A percentile compares a stretch with the other conserved stretches of the same genome.
These are phyloP conservation scores for Amphiprion clarkii DNA, from an alignment of 2,797 vertebrate species.

Conservation along the genomic window DNA sequence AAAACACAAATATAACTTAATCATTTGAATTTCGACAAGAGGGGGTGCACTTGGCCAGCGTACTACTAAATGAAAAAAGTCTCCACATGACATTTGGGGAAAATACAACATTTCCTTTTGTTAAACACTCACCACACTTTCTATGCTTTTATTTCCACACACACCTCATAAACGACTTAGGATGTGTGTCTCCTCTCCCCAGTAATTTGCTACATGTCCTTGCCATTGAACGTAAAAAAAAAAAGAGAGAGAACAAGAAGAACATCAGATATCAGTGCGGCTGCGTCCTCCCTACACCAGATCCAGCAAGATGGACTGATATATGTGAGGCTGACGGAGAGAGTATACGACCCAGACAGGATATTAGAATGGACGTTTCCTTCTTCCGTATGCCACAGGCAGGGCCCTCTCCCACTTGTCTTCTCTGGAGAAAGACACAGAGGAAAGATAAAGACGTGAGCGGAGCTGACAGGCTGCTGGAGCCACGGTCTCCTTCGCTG, in stretches of 20 bases:
- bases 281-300: constrained; percentile 58
- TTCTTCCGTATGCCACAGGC: constrained; percentile 73
- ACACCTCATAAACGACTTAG: constrained; percentile 1
- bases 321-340: constrained; percentile 67
- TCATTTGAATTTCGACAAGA: not conserved
- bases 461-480: constrained; percentile 74
- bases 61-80: not conserved
- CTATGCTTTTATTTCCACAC: constrained; percentile 1
- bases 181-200: constrained; percentile 18
- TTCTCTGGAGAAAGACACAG: constrained; percentile 67
- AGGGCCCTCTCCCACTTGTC: constrained; percentile 73
- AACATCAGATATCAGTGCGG: constrained; percentile 73
- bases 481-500: constrained; percentile 56
- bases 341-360: constrained; percentile 73
- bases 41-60: not conserved
- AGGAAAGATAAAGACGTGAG: constrained; percentile 80
- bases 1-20: not conserved
- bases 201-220: constrained; percentile 62
- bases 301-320: constrained; percentile 81
- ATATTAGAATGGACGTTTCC: constrained; percentile 86
- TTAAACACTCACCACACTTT: not conserved
- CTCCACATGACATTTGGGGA: not conserved
- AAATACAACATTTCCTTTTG: constrained; percentile 1
- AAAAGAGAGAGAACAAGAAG: constrained; percentile 60
- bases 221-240: constrained; percentile 46